These are phyloP conservation scores for Argentina silus DNA, from an alignment of 2,797 vertebrate species.

Conservation along the genomic window DNA sequence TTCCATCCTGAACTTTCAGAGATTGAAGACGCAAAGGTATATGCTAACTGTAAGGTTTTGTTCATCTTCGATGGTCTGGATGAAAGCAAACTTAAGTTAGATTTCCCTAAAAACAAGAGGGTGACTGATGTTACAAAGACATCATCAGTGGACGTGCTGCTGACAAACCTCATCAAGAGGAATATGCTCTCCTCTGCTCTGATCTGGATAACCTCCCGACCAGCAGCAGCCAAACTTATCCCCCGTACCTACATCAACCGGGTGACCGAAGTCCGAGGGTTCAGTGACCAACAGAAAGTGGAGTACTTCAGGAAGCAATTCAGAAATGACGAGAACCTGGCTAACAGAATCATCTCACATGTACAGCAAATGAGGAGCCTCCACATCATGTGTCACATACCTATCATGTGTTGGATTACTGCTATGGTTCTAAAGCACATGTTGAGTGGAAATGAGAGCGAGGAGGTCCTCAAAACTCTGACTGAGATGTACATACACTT, in stretches of 20 bases:
- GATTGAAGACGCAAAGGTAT: not conserved
- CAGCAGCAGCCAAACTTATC: constrained; percentile 8
- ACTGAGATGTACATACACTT: constrained; percentile 30
- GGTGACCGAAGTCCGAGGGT: constrained; percentile 22
- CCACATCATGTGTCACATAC: constrained; percentile 31
- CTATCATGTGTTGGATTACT: constrained; percentile 20
- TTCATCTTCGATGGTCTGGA: constrained; percentile 8
- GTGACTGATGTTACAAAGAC: not conserved
- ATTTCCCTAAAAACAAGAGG: not conserved
- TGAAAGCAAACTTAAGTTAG: constrained; percentile 5
- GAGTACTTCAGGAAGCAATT: constrained; percentile 3
- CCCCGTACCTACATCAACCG: not conserved
- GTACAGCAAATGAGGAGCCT: constrained; percentile 15
- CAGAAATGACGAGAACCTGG: not conserved
- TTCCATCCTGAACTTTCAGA: constrained; percentile 5
- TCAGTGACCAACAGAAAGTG: constrained; percentile 17
- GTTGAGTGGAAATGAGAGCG: not conserved
- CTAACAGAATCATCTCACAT: not conserved
- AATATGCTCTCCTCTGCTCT: constrained; percentile 4
- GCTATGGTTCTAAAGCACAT: constrained; percentile 6
- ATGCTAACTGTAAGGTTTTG: constrained; percentile 5
- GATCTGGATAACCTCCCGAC: constrained; percentile 5
- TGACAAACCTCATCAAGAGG: not conserved
- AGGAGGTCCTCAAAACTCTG: constrained; percentile 6
- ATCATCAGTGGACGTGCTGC: not conserved